These are phyloP conservation scores for Drosophila saltans DNA, from an alignment of 1,140 invertebrate genomes.

Conservation along the genomic window DNA sequence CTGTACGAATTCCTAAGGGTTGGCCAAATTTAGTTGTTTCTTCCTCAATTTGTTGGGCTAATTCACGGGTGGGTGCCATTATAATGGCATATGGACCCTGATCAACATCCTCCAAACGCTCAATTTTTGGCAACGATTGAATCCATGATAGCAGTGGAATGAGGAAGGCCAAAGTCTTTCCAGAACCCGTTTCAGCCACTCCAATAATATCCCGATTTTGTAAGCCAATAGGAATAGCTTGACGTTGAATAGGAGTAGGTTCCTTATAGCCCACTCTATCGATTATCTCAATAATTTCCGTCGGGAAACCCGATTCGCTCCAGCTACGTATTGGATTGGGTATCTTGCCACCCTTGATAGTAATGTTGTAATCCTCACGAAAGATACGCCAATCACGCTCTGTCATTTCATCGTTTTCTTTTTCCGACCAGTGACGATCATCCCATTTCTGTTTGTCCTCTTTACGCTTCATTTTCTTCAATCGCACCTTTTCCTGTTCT, in stretches of 20 bases:
- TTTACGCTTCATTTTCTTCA: slow-evolving; percentile 97
- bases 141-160: slow-evolving; percentile 99
- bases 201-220: slow-evolving; percentile 99
- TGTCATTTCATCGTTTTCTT: slow-evolving; percentile 97
- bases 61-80: slow-evolving; percentile 98
- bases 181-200: slow-evolving; percentile 99
- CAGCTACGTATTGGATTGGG: slow-evolving; percentile 98
- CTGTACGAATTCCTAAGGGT: slow-evolving; percentile 96
- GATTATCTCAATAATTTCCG: slow-evolving; percentile 97
- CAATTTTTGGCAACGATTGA: slow-evolving; percentile 97
- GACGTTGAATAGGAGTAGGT: slow-evolving; percentile 99
- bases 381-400: slow-evolving; percentile 99
- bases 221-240: slow-evolving; percentile 99
- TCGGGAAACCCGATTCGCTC: slow-evolving; percentile 96
- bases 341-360: slow-evolving; percentile 98
- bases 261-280: slow-evolving; percentile 98
- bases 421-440: slow-evolving; percentile 99
- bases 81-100: slow-evolving; percentile 99
- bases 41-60: slow-evolving; percentile 99
- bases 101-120: slow-evolving; percentile 94
- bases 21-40: slow-evolving; percentile 99
- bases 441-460: slow-evolving; percentile 99
- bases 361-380: slow-evolving; percentile 99
- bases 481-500: slow-evolving; percentile 96
- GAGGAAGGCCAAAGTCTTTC: slow-evolving; percentile 99